Evolutionary conservation across 2,888 invertebrate genomes (phyloP).

Genomic region (Phaonia tiefii): DNA sequence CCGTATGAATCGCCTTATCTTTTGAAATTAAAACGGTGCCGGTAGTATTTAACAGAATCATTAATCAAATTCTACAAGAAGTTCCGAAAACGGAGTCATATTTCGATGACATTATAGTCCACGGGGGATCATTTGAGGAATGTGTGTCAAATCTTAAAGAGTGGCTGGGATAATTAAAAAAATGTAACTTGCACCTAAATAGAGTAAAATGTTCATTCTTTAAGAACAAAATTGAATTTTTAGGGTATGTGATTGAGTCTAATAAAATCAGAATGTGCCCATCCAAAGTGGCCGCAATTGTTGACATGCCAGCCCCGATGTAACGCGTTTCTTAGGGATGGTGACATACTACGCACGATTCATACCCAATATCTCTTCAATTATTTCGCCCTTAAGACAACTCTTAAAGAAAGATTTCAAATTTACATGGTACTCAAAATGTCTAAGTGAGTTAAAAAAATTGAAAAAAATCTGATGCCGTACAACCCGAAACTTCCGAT

Average conservation of each 20-base stretch:
- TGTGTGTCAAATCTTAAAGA: slow-evolving; percentile 47
- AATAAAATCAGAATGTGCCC: slow-evolving; percentile 27
- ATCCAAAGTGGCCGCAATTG: too few relatives aligned
- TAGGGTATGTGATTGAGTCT: slow-evolving; percentile 41
- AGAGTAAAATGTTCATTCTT: slow-evolving; percentile 49
- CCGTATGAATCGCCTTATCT: slow-evolving; percentile 28
- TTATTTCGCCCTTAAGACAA: background rate
- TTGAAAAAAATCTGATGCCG: background rate
- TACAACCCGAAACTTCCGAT: background rate
- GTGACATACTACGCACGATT: too few relatives aligned
- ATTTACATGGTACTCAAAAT: background rate
- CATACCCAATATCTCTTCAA: background rate
- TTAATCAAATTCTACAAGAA: slow-evolving; percentile 60
- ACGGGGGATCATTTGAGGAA: slow-evolving; percentile 56
- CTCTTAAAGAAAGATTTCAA: background rate
- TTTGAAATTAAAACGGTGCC: too few relatives aligned
- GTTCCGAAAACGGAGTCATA: slow-evolving; percentile 51
- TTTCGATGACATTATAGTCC: slow-evolving; percentile 48
- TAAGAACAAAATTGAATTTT: slow-evolving; percentile 52
- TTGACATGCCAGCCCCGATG: too few relatives aligned
- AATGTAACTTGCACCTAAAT: slow-evolving; percentile 59
- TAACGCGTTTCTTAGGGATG: background rate
- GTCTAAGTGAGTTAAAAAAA: too few relatives aligned
- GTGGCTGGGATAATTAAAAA: slow-evolving; percentile 46
- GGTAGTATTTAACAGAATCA: slow-evolving; percentile 57